Percentiles rank a stretch among this genome's conserved stretches.
Conservation (phyloP, 2,797 vertebrate species). For the Chelmon rostratus region DNA sequence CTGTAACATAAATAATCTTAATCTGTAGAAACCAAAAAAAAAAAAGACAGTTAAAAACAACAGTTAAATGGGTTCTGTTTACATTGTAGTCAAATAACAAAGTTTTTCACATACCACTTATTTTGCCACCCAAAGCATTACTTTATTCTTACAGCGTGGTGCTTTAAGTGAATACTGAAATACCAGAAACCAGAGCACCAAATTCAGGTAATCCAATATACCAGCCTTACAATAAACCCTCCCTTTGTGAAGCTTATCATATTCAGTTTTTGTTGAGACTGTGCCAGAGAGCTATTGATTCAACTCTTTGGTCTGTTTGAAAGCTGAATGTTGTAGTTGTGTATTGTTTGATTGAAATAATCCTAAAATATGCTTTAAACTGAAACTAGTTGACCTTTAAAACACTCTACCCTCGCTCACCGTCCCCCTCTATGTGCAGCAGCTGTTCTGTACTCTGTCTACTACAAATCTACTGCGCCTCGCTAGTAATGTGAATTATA, state of each 20-base stretch:
- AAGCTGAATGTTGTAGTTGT: slow-evolving; percentile 11
- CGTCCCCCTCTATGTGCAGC: neutral
- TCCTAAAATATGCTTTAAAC: slow-evolving; percentile 6
- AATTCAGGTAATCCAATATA: slow-evolving; percentile 49
- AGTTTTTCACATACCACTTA: neutral
- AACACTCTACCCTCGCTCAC: neutral
- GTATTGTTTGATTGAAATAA: slow-evolving; percentile 1
- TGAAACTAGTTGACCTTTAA: slow-evolving; percentile 15
- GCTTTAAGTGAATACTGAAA: slow-evolving; percentile 19
- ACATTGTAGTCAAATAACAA: slow-evolving; percentile 1
- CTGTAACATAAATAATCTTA: neutral
- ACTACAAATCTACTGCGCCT: neutral
- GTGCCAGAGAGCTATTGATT: slow-evolving; percentile 50
- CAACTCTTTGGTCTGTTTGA: slow-evolving; percentile 26
- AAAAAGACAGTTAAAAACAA: slow-evolving; percentile 1
- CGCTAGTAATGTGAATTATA: slow-evolving; percentile 17
- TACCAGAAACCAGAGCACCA: slow-evolving; percentile 30
- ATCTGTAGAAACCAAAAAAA: neutral
- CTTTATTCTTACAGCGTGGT: slow-evolving; percentile 9
- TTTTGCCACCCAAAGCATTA: neutral
- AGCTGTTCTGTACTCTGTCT: neutral
- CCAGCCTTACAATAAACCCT: slow-evolving; percentile 26
- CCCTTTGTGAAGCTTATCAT: slow-evolving; percentile 39
- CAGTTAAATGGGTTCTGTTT: slow-evolving; percentile 1
- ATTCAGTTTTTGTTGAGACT: slow-evolving; percentile 56